phyloP scores from a whole-genome alignment of 2,113 vertebrate species.

The Scartelaos histophorus region DNA sequence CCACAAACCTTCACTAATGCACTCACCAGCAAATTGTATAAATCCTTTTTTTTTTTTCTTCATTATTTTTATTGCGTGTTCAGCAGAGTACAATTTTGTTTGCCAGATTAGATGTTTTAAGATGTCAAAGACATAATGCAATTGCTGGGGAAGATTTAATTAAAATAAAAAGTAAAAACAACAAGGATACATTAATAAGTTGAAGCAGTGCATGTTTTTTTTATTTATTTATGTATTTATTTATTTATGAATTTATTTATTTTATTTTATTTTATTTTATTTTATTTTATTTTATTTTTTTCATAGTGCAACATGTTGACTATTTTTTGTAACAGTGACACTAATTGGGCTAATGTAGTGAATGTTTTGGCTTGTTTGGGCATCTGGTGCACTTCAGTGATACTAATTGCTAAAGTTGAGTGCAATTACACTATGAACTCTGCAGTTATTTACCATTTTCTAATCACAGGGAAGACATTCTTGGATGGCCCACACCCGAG shows the following conservation, averaged over 20 bases:
- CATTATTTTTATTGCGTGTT: too few relatives aligned
- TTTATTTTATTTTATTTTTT: too few relatives aligned
- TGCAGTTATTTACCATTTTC: constrained; percentile 5
- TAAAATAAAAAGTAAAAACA: too few relatives aligned
- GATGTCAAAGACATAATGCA: too few relatives aligned
- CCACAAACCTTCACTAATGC: too few relatives aligned
- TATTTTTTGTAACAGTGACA: constrained; percentile 22
- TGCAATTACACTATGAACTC: constrained; percentile 16
- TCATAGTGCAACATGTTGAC: neutral
- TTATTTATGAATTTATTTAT: neutral
- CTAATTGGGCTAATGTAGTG: constrained; percentile 52
- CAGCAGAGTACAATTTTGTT: too few relatives aligned
- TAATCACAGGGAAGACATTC: constrained; percentile 34
- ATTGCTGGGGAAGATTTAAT: too few relatives aligned
- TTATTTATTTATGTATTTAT: neutral
- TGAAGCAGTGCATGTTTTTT: too few relatives aligned
- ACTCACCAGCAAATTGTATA: too few relatives aligned
- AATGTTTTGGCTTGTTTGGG: constrained; percentile 46
- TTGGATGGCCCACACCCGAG: constrained; percentile 48
- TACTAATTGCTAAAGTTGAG: constrained; percentile 44
- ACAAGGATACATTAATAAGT: too few relatives aligned
- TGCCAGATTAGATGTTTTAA: too few relatives aligned
- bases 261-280: neutral
- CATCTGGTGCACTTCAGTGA: constrained; percentile 48
- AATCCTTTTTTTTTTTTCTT: too few relatives aligned